phyloP scores from a whole-genome alignment of 2,888 invertebrate genomes.

The Urechis unicinctus region DNA sequence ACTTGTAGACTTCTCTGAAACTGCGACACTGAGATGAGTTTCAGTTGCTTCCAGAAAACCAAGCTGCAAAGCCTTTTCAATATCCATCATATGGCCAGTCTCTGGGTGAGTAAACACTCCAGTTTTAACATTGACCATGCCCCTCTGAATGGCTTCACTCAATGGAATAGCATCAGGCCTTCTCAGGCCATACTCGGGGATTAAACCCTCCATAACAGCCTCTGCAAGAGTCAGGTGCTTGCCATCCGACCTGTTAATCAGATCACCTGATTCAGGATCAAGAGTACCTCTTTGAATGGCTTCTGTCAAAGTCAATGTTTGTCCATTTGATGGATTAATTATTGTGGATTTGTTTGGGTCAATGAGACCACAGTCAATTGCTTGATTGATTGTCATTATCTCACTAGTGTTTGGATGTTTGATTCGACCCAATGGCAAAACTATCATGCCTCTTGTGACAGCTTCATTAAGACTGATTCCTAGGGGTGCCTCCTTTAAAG shows the following conservation, averaged over 20 bases:
- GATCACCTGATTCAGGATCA: slow-evolving; percentile 75
- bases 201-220: slow-evolving; percentile 57
- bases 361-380: slow-evolving; percentile 46
- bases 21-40: not conserved
- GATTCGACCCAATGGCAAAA: slow-evolving; percentile 22
- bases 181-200: slow-evolving; percentile 54
- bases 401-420: slow-evolving; percentile 20
- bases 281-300: slow-evolving; percentile 84
- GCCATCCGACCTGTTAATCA: slow-evolving; percentile 60
- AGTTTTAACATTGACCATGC: slow-evolving; percentile 58
- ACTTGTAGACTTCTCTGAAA: slow-evolving; percentile 1
- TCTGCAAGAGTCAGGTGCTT: slow-evolving; percentile 70
- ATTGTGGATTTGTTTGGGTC: slow-evolving; percentile 24
- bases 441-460: slow-evolving; percentile 20
- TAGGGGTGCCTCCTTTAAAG: not conserved
- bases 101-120: slow-evolving; percentile 61
- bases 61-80: slow-evolving; percentile 10
- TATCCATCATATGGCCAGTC: slow-evolving; percentile 67
- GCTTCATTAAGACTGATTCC: slow-evolving; percentile 24
- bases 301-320: slow-evolving; percentile 74
- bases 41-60: slow-evolving; percentile 10
- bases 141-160: slow-evolving; percentile 75
- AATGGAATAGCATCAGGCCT: slow-evolving; percentile 24
- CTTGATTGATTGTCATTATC: slow-evolving; percentile 74
- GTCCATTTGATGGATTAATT: slow-evolving; percentile 62